Evolutionary conservation across 92 coral and sea anemone species (phyloP).

Genomic region (Heliopora coerulea): DNA sequence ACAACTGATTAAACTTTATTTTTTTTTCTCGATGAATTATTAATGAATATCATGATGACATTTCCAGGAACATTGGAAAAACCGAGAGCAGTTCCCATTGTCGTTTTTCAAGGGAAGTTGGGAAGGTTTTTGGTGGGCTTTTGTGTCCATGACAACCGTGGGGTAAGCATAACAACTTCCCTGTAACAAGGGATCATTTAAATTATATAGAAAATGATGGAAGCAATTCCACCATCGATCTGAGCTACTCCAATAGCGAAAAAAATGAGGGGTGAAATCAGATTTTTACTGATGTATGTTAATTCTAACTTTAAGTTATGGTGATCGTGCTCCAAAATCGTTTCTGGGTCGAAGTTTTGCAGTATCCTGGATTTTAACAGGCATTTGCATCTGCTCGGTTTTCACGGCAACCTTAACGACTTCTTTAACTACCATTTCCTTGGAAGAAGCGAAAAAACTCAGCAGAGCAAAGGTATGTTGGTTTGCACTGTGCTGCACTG

Average conservation of each 20-base stretch:
- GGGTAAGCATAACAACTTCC: slow-evolving; percentile 13
- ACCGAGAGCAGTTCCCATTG: slow-evolving; percentile 19
- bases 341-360: slow-evolving; percentile 79
- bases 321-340: slow-evolving; percentile 86
- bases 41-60: no score
- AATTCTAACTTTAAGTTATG: slow-evolving; percentile 62
- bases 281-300: not conserved
- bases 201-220: no score
- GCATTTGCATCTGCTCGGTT: slow-evolving; percentile 88
- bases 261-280: no score
- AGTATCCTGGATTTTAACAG: slow-evolving; percentile 78
- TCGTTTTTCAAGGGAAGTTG: slow-evolving; percentile 36
- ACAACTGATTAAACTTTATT: no score
- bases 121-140: slow-evolving; percentile 40
- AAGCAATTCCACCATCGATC: no score
- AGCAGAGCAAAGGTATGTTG: slow-evolving; percentile 72
- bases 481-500: not conserved
- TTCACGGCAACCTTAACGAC: slow-evolving; percentile 96
- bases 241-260: no score
- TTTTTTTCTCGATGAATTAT: no score
- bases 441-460: slow-evolving; percentile 66
- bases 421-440: slow-evolving; percentile 76
- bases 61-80: slow-evolving; percentile 18
- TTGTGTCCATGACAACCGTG: slow-evolving; percentile 39
- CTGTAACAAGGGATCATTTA: no score